Conservation (phyloP, 2,888 invertebrate species). For the Synanthedon formicaeformis region DNA sequence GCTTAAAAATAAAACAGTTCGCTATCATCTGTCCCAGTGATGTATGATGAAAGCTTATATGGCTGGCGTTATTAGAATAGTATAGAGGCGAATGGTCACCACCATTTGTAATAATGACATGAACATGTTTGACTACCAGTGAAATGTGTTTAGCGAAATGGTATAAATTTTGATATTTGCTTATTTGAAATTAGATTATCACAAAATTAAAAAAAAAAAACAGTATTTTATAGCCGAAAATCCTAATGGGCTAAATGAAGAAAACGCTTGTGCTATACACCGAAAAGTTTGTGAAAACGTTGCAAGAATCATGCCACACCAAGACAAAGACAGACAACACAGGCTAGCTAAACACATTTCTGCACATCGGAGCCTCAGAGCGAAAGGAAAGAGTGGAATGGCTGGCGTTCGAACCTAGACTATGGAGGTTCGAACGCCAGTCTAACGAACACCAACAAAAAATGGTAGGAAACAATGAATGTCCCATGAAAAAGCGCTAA, state of each 20-base stretch:
- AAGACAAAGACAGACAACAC: slow-evolving; percentile 7
- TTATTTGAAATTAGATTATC: too few relatives aligned
- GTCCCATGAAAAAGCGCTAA: slow-evolving; percentile 13
- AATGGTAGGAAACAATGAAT: slow-evolving; percentile 8
- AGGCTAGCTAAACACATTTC: slow-evolving; percentile 23
- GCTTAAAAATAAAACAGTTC: not conserved
- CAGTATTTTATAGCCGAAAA: too few relatives aligned
- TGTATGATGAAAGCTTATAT: slow-evolving; percentile 62
- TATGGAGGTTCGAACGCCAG: slow-evolving; percentile 9
- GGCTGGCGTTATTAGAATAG: slow-evolving; percentile 27
- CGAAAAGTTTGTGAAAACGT: not conserved
- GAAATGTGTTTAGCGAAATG: slow-evolving; percentile 17
- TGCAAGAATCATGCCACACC: slow-evolving; percentile 12
- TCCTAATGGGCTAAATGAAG: too few relatives aligned
- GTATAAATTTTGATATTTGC: not conserved
- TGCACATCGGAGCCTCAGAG: slow-evolving; percentile 13
- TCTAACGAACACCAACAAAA: slow-evolving; percentile 12
- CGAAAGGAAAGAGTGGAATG: slow-evolving; percentile 12
- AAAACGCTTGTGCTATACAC: not conserved
- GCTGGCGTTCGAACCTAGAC: slow-evolving; percentile 8
- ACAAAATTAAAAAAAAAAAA: too few relatives aligned
- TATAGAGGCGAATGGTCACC: slow-evolving; percentile 3
- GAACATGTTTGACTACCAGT: slow-evolving; percentile 1
- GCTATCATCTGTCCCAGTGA: slow-evolving; percentile 3
- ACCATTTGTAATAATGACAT: slow-evolving; percentile 7